Evolutionary conservation across 2,113 vertebrate genomes (phyloP).

Genomic region (Dasyurus viverrinus): DNA sequence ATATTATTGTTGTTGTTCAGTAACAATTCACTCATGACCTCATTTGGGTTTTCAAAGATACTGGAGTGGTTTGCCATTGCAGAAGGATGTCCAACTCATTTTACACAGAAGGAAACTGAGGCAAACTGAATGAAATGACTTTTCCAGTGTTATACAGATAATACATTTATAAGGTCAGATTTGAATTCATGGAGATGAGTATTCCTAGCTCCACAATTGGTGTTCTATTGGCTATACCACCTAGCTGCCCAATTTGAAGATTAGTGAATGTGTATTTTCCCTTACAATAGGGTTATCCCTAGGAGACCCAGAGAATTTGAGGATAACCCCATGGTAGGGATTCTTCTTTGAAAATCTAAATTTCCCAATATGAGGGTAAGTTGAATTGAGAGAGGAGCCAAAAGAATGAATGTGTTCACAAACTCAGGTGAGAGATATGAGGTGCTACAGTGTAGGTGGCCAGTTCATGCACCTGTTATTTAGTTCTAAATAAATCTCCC

Average conservation of each 20-base stretch:
- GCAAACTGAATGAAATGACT: background rate
- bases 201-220: background rate
- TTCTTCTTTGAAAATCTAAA: background rate
- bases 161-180: background rate
- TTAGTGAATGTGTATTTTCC: background rate
- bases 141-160: background rate
- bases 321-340: background rate
- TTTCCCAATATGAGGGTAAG: background rate
- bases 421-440: background rate
- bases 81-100: background rate
- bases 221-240: background rate
- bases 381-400: background rate
- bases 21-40: rapidly evolving
- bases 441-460: background rate
- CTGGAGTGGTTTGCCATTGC: background rate
- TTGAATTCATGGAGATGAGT: background rate
- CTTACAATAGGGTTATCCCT: background rate
- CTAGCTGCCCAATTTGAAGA: background rate
- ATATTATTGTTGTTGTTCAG: background rate
- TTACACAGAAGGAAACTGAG: background rate
- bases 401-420: background rate
- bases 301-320: background rate
- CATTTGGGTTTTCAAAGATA: background rate
- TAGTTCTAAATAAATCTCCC: background rate
- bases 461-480: background rate